Base-by-base conservation (phyloP, 2,113 vertebrate species). In the Xiphophorus couchianus region DNA sequence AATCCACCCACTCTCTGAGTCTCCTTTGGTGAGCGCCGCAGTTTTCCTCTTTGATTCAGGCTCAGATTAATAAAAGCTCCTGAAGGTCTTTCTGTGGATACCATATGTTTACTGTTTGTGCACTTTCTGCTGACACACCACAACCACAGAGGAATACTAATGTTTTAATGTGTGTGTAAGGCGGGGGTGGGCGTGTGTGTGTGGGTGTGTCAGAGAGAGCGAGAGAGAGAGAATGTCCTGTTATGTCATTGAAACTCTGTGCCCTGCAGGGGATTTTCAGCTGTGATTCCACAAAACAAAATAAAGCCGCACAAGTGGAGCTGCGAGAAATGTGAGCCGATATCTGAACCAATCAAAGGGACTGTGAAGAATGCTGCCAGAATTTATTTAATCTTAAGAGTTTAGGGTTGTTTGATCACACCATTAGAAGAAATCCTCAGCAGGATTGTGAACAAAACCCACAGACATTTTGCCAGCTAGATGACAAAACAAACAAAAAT, bases 341-440 rank as follows among this genome's bases (percentile, higher is more conserved):
- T 66, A 65, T 83, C 74, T 42, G 60, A 81, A 71, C 22, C 67
- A 51, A 30, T 30, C 60, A 48, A 13, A 12, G 11, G n/a, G 39
- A 62, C 4, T 63, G 74, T 69, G 51, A 39, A 62, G 61, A 33
- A 64, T 51, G 70, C 65, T 58, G 81, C 66, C 54, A 61, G 62
- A 39, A 63, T 66, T 35, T 22, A 48, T 39, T 76, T 69, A 39
- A 72, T 80, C 54, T 79, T 9, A 17, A 28, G 61, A 44, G 67
- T 54, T 85, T 33, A 81, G 71, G 75, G 64, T 66, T 68, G 37
- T 75, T 80, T 76, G 69, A 79, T 68, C 70, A 33, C 37, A n/a
- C 71, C 39, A 25, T 78, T 69, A 78, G 35, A 73, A 78, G 66
- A 27, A 51, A 70, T 61, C 37, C 62, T 68, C 33, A 31, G 48